Evolutionary conservation across 2,797 vertebrate species (phyloP).

Genomic region (Muscicapa striata): DNA sequence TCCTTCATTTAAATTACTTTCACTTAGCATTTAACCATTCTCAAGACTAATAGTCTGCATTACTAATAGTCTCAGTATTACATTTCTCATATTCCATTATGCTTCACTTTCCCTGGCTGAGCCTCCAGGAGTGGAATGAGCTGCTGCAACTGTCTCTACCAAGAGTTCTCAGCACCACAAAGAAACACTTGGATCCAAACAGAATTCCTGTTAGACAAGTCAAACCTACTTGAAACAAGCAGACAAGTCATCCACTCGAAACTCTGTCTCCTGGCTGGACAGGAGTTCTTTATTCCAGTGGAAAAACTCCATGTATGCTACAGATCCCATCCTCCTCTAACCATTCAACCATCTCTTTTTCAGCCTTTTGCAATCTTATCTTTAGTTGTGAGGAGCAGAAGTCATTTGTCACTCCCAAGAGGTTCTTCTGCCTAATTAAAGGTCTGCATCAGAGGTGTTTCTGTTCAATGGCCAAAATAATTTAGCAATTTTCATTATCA

Average conservation of each 20-base stretch:
- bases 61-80: neutral
- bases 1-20: neutral
- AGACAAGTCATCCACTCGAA: neutral
- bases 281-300: neutral
- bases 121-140: neutral
- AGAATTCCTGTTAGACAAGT: neutral
- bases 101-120: neutral
- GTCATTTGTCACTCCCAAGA: neutral
- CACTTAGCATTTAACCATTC: neutral
- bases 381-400: neutral
- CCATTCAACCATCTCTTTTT: neutral
- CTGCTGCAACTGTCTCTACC: neutral
- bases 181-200: neutral
- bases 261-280: neutral
- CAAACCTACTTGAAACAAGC: neutral
- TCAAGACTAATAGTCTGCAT: neutral
- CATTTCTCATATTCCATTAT: neutral
- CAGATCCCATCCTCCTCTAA: neutral
- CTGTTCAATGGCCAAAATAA: neutral
- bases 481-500: neutral
- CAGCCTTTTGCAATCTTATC: neutral
- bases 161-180: neutral
- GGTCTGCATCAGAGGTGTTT: neutral
- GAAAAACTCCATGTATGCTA: neutral
- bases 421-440: neutral